These are phyloP conservation scores for Arizona elegans DNA, from an alignment of 2,113 vertebrate species.

Conservation along the genomic window DNA sequence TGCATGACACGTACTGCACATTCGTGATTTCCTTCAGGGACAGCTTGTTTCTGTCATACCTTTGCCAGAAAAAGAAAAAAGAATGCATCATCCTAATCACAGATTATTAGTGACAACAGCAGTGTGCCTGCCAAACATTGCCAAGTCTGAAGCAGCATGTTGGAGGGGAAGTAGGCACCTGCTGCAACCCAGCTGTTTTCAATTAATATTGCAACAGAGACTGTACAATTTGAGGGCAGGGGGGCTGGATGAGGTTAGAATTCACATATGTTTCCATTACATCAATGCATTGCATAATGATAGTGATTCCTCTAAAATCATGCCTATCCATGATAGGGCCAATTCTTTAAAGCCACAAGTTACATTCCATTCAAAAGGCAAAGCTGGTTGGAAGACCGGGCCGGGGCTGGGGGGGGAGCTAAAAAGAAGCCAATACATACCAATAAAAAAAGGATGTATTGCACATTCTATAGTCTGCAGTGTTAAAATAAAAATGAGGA, in stretches of 20 bases:
- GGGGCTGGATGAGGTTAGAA: neutral
- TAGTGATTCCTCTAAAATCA: neutral
- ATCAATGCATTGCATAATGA: neutral
- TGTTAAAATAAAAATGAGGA: rapidly evolving
- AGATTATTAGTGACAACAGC: neutral
- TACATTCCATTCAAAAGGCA: neutral
- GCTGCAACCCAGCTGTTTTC: constrained; percentile 21
- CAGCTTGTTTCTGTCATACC: constrained; percentile 92
- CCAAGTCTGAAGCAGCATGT: constrained; percentile 5
- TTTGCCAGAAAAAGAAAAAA: constrained; percentile 49
- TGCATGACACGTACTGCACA: constrained; percentile 93
- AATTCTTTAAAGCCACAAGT: neutral
- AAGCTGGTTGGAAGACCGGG: neutral
- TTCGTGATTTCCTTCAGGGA: constrained; percentile 87
- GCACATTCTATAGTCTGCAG: neutral
- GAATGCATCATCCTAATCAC: neutral
- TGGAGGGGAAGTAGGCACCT: neutral
- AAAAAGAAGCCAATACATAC: neutral
- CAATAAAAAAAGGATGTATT: neutral
- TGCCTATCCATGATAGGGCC: neutral
- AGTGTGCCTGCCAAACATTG: neutral
- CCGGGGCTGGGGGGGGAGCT: neutral
- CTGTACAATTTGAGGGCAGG: neutral
- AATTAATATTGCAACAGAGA: constrained; percentile 9
- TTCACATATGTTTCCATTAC: neutral